Evolutionary conservation across 1,140 invertebrate species (phyloP), one percentile per base, ranked within the genome.

Genomic region (Trichoplusia ni): DNA sequence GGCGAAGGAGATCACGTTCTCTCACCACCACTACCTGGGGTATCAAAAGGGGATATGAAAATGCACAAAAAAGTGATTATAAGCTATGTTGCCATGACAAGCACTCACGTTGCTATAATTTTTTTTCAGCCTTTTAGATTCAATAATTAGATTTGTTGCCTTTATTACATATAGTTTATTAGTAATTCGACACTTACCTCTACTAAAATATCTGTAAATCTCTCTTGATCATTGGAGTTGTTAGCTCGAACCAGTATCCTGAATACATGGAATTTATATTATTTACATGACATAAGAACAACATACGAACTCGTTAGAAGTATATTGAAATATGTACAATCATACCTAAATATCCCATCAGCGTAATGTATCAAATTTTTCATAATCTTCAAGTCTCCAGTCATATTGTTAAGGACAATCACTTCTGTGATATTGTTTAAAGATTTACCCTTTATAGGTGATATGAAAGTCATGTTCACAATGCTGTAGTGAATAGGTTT

Each of bases 11-110:
- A 13, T 96, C 95, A 19, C 94, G 91, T 59, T 96, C 95, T 3
- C 95, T 88, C 0, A 96, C 91, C 3, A 96, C 90, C 56, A 95
- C 95, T 37, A 96, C 92, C 90, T 95, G 89, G 7, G 14, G n/a
- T 42, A 47, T 1, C 1, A 27, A 14, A 44, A 27, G 3, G 7
- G 16, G 8, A 21, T 21, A 44, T 4, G n/a, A 1, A 42, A 8
- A 42, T n/a, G 9, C 1, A 6, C 5, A 25, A n/a, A n/a, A n/a
- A n/a, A n/a, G n/a, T n/a, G n/a, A n/a, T n/a, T n/a, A n/a, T n/a
- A n/a, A n/a, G n/a, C n/a, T n/a, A n/a, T n/a, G n/a, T n/a, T n/a
- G n/a, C n/a, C n/a, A n/a, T n/a, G n/a, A n/a, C n/a, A n/a, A n/a
- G n/a, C n/a, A n/a, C n/a, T n/a, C n/a, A n/a, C n/a, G n/a, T n/a